Percentiles rank a stretch among this genome's conserved stretches.
Conservation (phyloP, 1,140 invertebrate genomes). For the Aphelinus atriplicis region DNA sequence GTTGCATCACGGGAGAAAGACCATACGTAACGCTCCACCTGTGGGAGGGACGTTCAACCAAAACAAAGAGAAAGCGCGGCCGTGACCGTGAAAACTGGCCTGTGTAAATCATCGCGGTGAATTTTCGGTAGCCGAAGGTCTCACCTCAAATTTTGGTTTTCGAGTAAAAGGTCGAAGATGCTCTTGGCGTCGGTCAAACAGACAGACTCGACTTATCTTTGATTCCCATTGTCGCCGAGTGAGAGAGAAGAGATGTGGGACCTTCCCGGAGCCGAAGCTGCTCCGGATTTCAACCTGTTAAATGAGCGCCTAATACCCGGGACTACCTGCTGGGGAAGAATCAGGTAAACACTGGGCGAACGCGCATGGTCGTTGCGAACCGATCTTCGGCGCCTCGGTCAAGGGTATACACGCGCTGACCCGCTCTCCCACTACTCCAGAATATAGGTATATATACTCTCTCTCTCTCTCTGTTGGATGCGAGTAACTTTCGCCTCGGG, state of each 20-base stretch:
- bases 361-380: slow-evolving; percentile 19
- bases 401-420: too few species aligned
- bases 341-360: slow-evolving; percentile 15
- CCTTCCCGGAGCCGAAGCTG: slow-evolving; percentile 3
- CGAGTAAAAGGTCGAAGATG: not conserved
- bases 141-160: not conserved
- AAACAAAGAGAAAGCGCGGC: not conserved
- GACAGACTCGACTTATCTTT: not conserved
- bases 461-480: too few species aligned
- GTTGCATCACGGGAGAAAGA: too few species aligned
- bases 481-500: slow-evolving; percentile 46
- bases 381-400: not conserved
- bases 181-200: not conserved
- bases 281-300: slow-evolving; percentile 43
- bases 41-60: too few species aligned
- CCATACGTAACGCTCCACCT: too few species aligned
- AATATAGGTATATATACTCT: too few species aligned
- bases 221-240: slow-evolving; percentile 17
- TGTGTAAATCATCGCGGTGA: slow-evolving; percentile 7
- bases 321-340: slow-evolving; percentile 15
- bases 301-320: slow-evolving; percentile 13
- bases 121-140: not conserved
- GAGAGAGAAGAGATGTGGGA: too few species aligned
- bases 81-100: not conserved
- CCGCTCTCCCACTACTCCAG: too few species aligned